Conservation (phyloP, 1,140 invertebrate genomes). For the Nebria ingens region DNA sequence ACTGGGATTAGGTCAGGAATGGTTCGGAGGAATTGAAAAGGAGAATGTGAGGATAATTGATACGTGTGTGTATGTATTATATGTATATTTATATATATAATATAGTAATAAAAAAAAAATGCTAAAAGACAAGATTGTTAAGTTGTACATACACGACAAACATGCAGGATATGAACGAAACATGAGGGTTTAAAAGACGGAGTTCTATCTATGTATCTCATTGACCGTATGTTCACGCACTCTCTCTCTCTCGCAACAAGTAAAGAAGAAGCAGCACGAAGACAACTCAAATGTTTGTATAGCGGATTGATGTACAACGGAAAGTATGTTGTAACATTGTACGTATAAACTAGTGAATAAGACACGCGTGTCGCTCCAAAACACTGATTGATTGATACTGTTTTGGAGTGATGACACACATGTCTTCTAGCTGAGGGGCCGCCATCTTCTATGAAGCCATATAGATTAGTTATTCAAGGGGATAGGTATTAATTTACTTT, state of each 20-base stretch:
- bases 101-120: too few relatives aligned
- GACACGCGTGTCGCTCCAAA: too few relatives aligned
- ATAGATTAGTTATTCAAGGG: conserved; percentile 9
- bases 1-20: neutral
- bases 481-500: conserved; percentile 31
- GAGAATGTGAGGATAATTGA: neutral
- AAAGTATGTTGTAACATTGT: too few relatives aligned
- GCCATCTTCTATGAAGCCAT: conserved; percentile 8
- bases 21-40: neutral
- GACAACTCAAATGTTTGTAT: conserved; percentile 2
- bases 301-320: neutral
- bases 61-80: neutral
- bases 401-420: neutral
- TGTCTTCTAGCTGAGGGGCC: neutral
- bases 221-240: conserved; percentile 13
- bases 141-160: too few relatives aligned
- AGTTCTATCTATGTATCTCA: conserved; percentile 6
- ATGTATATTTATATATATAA: neutral
- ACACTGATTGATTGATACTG: too few relatives aligned
- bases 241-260: conserved; percentile 25
- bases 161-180: neutral
- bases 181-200: neutral
- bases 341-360: too few relatives aligned
- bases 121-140: too few relatives aligned
- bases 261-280: conserved; percentile 16